phyloP scores from a whole-genome alignment of 2,113 vertebrate species.

The Peromyscus polionotus region DNA sequence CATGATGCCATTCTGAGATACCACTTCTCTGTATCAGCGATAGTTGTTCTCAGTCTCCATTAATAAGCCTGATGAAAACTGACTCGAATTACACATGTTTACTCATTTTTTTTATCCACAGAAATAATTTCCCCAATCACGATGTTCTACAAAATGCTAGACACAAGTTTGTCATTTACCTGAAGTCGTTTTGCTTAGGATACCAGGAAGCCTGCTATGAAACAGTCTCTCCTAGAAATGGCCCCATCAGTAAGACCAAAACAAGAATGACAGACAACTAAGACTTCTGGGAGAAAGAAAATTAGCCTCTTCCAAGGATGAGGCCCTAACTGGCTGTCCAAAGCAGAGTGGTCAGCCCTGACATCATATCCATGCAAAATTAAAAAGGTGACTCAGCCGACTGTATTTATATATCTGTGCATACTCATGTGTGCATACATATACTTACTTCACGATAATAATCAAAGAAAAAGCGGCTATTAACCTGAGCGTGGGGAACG shows the following conservation, averaged over 20 bases:
- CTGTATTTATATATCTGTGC: neutral
- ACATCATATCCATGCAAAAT: neutral
- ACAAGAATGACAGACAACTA: neutral
- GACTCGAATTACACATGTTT: neutral
- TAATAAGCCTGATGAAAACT: neutral
- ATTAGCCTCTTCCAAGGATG: neutral
- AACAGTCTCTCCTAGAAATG: neutral
- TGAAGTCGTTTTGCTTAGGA: neutral
- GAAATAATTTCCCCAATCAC: constrained; percentile 7
- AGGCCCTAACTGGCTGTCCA: neutral
- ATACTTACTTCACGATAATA: neutral
- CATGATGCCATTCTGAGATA: accelerated
- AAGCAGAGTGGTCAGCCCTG: neutral
- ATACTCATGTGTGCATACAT: no score
- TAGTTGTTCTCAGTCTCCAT: neutral
- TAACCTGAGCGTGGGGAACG: neutral
- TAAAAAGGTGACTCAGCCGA: neutral
- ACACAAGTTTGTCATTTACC: constrained; percentile 7
- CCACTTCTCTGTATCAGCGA: neutral
- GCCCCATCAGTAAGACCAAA: neutral
- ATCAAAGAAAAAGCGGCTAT: neutral
- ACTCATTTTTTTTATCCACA: neutral
- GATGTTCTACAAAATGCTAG: constrained; percentile 17
- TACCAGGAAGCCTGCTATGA: neutral
- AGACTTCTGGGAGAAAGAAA: neutral